These are phyloP conservation scores for Polymixis flavicincta DNA, from an alignment of 2,888 invertebrate genomes.

Conservation along the genomic window DNA sequence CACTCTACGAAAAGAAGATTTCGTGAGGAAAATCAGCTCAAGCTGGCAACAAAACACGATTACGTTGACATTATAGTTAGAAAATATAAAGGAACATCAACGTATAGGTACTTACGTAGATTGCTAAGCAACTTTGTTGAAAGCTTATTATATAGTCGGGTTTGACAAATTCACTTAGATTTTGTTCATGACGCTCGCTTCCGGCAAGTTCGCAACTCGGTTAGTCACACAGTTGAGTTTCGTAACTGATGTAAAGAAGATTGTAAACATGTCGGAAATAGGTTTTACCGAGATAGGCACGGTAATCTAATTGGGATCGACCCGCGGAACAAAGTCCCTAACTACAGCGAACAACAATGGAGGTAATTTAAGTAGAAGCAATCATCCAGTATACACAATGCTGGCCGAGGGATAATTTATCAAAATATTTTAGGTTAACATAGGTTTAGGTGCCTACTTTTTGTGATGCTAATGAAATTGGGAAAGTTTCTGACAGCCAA, in stretches of 20 bases:
- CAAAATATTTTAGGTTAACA: slow-evolving; percentile 28
- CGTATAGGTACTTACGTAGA: slow-evolving; percentile 68
- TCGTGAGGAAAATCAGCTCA: slow-evolving; percentile 6
- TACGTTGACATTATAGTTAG: slow-evolving; percentile 22
- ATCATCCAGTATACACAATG: slow-evolving; percentile 35
- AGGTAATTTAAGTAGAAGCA: slow-evolving; percentile 37
- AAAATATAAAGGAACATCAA: slow-evolving; percentile 36
- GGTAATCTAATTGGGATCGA: slow-evolving; percentile 63
- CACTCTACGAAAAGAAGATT: background rate
- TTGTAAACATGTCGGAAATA: slow-evolving; percentile 76
- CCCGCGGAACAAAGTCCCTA: slow-evolving; percentile 48
- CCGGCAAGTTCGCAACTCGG: slow-evolving; percentile 82
- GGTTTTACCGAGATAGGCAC: slow-evolving; percentile 70
- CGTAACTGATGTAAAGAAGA: slow-evolving; percentile 71
- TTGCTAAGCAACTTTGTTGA: slow-evolving; percentile 78
- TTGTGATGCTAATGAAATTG: slow-evolving; percentile 22
- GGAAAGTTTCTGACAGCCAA: slow-evolving; percentile 11
- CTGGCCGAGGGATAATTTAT: slow-evolving; percentile 33
- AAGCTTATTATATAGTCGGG: slow-evolving; percentile 86
- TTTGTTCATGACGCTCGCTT: slow-evolving; percentile 83
- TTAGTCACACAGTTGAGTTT: slow-evolving; percentile 76
- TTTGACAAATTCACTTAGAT: slow-evolving; percentile 88
- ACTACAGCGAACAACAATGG: slow-evolving; percentile 58
- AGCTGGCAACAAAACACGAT: slow-evolving; percentile 28
- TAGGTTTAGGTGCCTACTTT: background rate